These are phyloP conservation scores for Drosophila tanythrix DNA, from an alignment of 2,888 invertebrate genomes.

Conservation along the genomic window DNA sequence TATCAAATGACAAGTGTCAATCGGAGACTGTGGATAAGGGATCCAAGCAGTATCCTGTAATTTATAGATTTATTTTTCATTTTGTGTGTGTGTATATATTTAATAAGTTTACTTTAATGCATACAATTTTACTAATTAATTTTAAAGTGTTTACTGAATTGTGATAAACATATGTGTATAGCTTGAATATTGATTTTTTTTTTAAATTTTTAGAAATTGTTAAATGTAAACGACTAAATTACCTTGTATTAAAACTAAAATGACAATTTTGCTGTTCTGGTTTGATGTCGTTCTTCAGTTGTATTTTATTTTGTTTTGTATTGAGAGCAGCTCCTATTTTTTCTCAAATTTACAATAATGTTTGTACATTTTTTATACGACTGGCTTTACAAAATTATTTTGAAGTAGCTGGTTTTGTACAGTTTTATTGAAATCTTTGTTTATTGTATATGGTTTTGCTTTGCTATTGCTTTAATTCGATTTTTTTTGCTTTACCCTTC, in stretches of 20 bases:
- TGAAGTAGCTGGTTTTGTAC: constrained; percentile 53
- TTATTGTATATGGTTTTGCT: constrained; percentile 39
- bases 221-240: constrained; percentile 52
- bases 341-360: constrained; percentile 33
- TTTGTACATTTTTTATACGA: constrained; percentile 41
- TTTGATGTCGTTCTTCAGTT: constrained; percentile 22
- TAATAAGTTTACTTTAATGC: constrained; percentile 50
- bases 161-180: constrained; percentile 54
- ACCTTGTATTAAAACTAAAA: constrained; percentile 56
- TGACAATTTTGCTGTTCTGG: constrained; percentile 67
- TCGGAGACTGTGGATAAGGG: constrained; percentile 9
- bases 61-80: constrained; percentile 21
- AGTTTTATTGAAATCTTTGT: constrained; percentile 45
- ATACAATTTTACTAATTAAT: constrained; percentile 76
- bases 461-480: constrained; percentile 24
- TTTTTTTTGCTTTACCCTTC: not conserved
- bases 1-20: constrained; percentile 10
- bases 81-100: constrained; percentile 33
- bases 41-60: constrained; percentile 17
- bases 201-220: constrained; percentile 25
- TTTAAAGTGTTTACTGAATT: constrained; percentile 62
- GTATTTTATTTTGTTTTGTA: constrained; percentile 16
- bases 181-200: constrained; percentile 37
- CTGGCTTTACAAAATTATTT: constrained; percentile 36
- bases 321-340: constrained; percentile 31